These are phyloP conservation scores for Aspidiotus destructor DNA, from an alignment of 2,888 invertebrate genomes.

Conservation along the genomic window DNA sequence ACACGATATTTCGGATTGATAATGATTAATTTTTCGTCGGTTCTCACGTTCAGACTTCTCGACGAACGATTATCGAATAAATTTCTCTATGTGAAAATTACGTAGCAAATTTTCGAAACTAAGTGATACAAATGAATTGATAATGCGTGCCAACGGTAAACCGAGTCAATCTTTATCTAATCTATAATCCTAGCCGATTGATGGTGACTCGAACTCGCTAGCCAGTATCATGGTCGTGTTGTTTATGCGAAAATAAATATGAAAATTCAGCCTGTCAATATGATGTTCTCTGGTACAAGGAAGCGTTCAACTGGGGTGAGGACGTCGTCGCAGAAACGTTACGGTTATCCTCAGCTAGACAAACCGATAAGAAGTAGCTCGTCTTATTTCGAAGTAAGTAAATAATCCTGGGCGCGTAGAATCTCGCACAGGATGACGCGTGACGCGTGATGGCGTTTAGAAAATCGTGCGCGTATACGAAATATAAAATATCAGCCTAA, in stretches of 20 bases:
- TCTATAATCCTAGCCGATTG: not conserved
- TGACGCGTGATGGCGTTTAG: too few species aligned
- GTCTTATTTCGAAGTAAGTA: conserved; percentile 33
- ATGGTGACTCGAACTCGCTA: not conserved
- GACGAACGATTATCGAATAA: not conserved
- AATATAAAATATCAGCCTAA: too few species aligned
- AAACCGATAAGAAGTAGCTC: conserved; percentile 32
- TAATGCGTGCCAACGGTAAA: not conserved
- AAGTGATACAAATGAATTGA: not conserved
- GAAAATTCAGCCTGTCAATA: conserved; percentile 42
- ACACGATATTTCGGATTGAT: not conserved
- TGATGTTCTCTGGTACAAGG: conserved; percentile 62
- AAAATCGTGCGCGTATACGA: too few species aligned
- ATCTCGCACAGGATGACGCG: too few species aligned
- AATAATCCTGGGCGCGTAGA: not conserved
- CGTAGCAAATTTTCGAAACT: not conserved
- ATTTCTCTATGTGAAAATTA: not conserved
- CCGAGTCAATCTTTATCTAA: too few species aligned
- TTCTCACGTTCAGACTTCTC: not conserved
- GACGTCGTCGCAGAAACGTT: conserved; percentile 34
- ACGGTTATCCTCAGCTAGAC: conserved; percentile 31
- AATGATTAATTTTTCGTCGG: not conserved
- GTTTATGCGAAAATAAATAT: conserved; percentile 23
- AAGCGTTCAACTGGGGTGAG: conserved; percentile 40
- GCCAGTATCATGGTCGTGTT: not conserved